Evolutionary conservation across 2,888 invertebrate species (phyloP).

Genomic region (Oxystoma pomonae): DNA sequence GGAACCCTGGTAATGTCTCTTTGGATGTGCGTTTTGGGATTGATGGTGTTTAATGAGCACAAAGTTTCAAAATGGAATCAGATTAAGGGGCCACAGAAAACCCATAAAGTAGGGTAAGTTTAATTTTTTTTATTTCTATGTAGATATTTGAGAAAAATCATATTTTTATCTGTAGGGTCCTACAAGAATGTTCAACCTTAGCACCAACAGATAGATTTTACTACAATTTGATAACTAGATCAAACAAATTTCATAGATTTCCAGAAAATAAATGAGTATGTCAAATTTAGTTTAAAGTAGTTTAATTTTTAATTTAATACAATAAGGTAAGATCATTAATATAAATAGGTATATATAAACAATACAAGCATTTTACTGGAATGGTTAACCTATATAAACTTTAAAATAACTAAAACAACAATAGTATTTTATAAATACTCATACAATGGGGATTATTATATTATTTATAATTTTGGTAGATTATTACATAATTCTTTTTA

Average conservation of each 20-base stretch:
- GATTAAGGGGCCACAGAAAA: constrained; percentile 53
- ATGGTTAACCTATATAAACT: too few relatives aligned
- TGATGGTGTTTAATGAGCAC: constrained; percentile 67
- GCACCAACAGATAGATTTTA: constrained; percentile 35
- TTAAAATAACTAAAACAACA: too few relatives aligned
- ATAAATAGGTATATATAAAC: too few relatives aligned
- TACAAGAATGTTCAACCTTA: constrained; percentile 14
- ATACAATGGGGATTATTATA: too few relatives aligned
- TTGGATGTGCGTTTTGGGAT: constrained; percentile 61
- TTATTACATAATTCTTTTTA: too few relatives aligned
- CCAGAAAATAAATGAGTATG: too few relatives aligned
- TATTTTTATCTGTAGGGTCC: constrained; percentile 17
- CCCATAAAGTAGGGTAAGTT: constrained; percentile 32
- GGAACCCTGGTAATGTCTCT: constrained; percentile 52
- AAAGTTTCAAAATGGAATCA: constrained; percentile 72
- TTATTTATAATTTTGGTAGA: too few relatives aligned
- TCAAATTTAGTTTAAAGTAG: too few relatives aligned
- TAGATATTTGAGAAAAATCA: neutral
- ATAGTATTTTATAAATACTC: too few relatives aligned
- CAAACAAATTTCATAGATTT: constrained; percentile 30
- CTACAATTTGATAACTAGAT: constrained; percentile 35
- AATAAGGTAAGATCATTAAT: too few relatives aligned
- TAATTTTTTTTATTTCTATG: constrained; percentile 12
- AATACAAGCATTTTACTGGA: too few relatives aligned
- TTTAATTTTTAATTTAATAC: too few relatives aligned